phyloP scores from a whole-genome alignment of 2,888 invertebrate species.

The Heteropelma amictum region DNA sequence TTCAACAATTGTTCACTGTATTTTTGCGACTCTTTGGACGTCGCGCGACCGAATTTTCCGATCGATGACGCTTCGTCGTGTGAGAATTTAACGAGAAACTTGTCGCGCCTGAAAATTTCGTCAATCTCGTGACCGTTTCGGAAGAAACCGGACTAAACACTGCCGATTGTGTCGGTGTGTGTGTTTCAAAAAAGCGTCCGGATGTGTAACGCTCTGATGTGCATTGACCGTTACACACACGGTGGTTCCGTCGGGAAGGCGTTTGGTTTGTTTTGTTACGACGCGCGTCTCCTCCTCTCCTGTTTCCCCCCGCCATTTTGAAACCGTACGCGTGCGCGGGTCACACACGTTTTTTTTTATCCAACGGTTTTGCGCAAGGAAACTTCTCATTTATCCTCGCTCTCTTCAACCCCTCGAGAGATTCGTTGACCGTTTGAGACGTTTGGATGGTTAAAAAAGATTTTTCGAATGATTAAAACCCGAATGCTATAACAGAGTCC shows the following conservation, averaged over 20 bases:
- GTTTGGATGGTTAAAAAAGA: no score
- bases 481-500: no score
- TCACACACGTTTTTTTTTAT: no score
- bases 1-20: background rate
- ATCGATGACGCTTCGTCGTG: background rate
- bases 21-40: background rate
- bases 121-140: background rate
- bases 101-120: no score
- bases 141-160: background rate
- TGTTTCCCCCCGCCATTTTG: background rate
- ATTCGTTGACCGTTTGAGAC: background rate
- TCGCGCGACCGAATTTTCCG: background rate
- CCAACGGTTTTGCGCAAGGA: conserved; percentile 9
- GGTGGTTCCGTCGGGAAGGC: conserved; percentile 1
- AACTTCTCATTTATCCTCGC: background rate
- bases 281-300: background rate
- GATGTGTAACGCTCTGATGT: conserved; percentile 8
- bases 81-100: background rate
- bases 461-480: no score
- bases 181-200: conserved; percentile 9
- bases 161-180: conserved; percentile 2
- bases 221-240: conserved; percentile 20
- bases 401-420: no score
- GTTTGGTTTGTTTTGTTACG: background rate
- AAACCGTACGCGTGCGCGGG: no score